These are phyloP conservation scores for Mustelus asterias DNA, from an alignment of 2,113 vertebrate species.

Conservation along the genomic window DNA sequence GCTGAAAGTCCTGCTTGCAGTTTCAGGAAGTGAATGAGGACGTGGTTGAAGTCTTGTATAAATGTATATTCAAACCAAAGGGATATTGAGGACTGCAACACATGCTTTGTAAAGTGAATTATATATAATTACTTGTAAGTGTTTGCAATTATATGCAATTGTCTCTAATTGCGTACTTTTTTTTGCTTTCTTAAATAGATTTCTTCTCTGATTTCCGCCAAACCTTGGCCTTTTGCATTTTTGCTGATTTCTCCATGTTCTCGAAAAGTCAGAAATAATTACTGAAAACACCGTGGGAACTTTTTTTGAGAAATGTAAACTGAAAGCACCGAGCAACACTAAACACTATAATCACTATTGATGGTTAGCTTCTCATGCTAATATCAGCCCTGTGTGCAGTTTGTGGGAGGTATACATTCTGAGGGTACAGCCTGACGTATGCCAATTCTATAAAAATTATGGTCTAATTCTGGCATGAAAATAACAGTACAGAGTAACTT, in stretches of 20 bases:
- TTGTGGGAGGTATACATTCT: neutral
- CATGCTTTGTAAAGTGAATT: neutral
- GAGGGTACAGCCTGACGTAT: neutral
- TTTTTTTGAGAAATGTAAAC: neutral
- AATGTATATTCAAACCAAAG: neutral
- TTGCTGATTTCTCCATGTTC: neutral
- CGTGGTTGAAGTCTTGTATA: neutral
- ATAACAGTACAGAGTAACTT: neutral
- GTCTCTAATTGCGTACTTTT: neutral
- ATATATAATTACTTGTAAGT: conserved; percentile 15
- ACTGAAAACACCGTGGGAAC: neutral
- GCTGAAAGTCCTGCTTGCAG: neutral
- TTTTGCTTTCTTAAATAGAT: conserved; percentile 13
- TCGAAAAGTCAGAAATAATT: neutral
- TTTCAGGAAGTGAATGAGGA: neutral
- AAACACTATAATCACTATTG: neutral
- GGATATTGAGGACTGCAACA: neutral
- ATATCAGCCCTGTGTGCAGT: neutral
- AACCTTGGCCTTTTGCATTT: neutral
- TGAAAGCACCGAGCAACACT: neutral
- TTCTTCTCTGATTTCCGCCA: neutral
- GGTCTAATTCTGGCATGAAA: neutral
- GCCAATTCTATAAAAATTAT: neutral
- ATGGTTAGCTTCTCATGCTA: neutral
- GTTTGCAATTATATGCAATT: neutral